A percentile compares a stretch with the other conserved stretches of the same genome.
Evolutionary conservation across 2,113 vertebrate species (phyloP).

Genomic region (Pelvicachromis taeniatus): DNA sequence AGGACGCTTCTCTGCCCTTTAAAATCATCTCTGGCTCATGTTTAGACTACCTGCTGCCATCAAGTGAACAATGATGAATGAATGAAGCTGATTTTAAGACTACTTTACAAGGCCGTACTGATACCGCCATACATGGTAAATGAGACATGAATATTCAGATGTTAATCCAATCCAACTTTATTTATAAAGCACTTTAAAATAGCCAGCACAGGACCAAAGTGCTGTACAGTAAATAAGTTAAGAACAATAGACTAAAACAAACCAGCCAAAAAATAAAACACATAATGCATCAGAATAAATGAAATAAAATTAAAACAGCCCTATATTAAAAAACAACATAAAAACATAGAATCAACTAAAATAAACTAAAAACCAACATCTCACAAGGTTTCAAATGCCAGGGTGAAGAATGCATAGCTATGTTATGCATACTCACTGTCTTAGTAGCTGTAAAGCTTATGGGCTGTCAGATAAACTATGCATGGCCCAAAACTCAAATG

Average conservation of each 20-base stretch:
- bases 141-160: not conserved
- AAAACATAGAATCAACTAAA: too few relatives aligned
- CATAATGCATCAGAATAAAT: too few relatives aligned
- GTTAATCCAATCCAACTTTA: not conserved
- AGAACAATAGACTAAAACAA: too few relatives aligned
- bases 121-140: not conserved
- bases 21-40: conserved; percentile 18
- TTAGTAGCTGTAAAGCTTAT: not conserved
- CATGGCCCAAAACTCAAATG: not conserved
- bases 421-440: not conserved
- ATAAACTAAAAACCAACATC: too few relatives aligned
- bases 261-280: too few relatives aligned
- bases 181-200: too few relatives aligned
- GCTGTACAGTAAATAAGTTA: too few relatives aligned
- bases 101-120: not conserved
- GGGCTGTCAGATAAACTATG: not conserved
- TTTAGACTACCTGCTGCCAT: conserved; percentile 17
- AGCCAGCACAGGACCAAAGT: too few relatives aligned
- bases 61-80: not conserved
- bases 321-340: too few relatives aligned
- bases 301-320: too few relatives aligned
- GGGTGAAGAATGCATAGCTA: not conserved
- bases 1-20: conserved; percentile 28
- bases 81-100: not conserved
- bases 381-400: too few relatives aligned